Base-by-base conservation (phyloP, 1,140 invertebrate species). In the Lepidurus apus region DNA sequence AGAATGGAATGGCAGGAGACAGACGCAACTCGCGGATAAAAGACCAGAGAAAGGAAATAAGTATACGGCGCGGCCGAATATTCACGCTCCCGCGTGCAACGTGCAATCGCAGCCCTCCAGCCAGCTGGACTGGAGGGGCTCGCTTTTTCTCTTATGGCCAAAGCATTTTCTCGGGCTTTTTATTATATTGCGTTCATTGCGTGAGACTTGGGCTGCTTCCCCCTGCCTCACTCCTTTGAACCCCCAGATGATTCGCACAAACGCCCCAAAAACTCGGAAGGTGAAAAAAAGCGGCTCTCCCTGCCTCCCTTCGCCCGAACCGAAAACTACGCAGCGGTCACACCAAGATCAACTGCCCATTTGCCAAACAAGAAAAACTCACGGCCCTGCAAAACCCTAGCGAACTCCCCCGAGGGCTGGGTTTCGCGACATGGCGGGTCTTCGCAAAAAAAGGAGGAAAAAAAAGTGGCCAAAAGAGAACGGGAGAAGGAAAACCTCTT, bases 41-140 rank as follows among this genome's bases (percentile, higher is more conserved):
- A 65, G 9, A 13, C 53, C 0, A 21, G 21, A 17, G 53, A 17
- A 65, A 21, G 13, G 53, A 65, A 65, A 65, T 65, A 65, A 65
- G 9, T 13, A 21, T 65, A 65, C 13, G 8, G 17, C 21, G 17
- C 53, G 53, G 53, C 53, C 53, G 53, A 65, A 65, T 65, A 65
- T 65, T 65, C 53, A 65, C 53, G 53, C 53, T 65, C 53, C 53
- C 53, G 53, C 53, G n/a, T 65, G 53, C 53, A 65, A 65, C 53
- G 53, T 65, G 53, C 53, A 65, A 65, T 65, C 53, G 53, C 21
- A 65, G 53, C 53, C 53, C 53, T 65, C 53, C 53, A 65, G 53
- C 53, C 53, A 65, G 53, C 53, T 65, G 53, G 53, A 21, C 53
- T 17, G 21, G 21, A 65, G 53, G 53, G 17, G 21, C 17, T 21